Conservation (phyloP, 2,113 vertebrate genomes). For the Fregetta grallaria region DNA sequence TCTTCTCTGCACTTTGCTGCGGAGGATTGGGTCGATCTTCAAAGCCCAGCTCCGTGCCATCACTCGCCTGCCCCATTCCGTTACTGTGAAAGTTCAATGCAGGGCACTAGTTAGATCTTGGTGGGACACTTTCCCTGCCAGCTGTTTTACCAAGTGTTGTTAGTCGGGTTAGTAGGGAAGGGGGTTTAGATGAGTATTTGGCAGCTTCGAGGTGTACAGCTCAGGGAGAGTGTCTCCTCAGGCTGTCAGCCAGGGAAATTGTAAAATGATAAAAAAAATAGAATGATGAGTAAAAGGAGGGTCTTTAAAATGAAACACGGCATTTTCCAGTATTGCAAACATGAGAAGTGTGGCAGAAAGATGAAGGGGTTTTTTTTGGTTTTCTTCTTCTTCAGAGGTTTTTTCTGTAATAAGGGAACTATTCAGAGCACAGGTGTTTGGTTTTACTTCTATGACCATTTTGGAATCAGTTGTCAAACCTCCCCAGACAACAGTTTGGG, state of each 20-base stretch:
- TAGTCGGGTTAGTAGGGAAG: not conserved
- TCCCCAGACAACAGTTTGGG: not conserved
- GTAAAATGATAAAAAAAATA: not conserved
- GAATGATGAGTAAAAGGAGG: not conserved
- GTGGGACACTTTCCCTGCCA: not conserved
- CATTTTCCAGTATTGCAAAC: not conserved
- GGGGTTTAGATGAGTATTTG: rapidly evolving
- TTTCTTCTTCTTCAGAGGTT: not conserved
- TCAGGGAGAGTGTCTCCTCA: not conserved
- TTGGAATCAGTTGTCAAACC: not conserved
- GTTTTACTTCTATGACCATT: not conserved
- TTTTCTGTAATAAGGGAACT: not conserved
- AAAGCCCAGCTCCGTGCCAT: not conserved
- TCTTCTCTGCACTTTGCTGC: not conserved
- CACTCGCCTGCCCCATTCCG: not conserved
- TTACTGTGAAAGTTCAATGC: not conserved
- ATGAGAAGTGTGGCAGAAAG: not conserved
- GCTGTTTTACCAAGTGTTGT: not conserved
- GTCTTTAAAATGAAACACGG: not conserved
- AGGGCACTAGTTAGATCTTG: not conserved
- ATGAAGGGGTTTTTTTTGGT: not conserved
- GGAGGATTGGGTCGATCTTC: rapidly evolving
- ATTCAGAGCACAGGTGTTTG: not conserved
- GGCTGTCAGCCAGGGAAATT: not conserved
- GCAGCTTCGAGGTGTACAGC: not conserved